A percentile compares a stretch with the other conserved stretches of the same genome.
These are phyloP conservation scores for Phataginus tetradactyla DNA, from an alignment of 2,797 vertebrate genomes.

Conservation along the genomic window DNA sequence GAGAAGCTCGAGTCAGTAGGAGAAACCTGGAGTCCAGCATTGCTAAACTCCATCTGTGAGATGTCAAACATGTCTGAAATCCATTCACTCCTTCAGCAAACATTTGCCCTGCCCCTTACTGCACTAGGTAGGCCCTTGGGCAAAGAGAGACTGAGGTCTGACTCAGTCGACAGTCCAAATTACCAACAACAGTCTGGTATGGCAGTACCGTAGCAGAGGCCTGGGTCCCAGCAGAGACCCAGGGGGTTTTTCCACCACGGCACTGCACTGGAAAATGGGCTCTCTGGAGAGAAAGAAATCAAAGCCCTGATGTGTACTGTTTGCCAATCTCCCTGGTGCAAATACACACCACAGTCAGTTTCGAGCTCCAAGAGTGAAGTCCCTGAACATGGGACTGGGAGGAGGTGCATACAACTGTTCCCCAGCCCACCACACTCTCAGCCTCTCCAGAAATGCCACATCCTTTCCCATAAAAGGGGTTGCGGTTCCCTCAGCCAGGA, in stretches of 20 bases:
- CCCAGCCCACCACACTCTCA: background rate
- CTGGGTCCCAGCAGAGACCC: background rate
- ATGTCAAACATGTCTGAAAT: background rate
- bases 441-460: background rate
- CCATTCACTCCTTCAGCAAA: background rate
- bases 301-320: background rate
- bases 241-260: rapidly evolving
- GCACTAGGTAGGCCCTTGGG: background rate
- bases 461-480: background rate
- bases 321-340: background rate
- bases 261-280: background rate
- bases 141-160: background rate
- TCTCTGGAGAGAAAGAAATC: background rate
- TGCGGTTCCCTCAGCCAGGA: background rate
- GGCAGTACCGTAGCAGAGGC: background rate
- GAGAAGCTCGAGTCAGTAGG: background rate
- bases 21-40: background rate
- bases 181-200: too few relatives aligned
- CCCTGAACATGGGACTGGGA: background rate
- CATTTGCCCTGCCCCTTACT: background rate
- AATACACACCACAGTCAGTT: background rate
- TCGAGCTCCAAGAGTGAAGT: background rate
- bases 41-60: background rate
- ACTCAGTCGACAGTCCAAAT: background rate
- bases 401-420: rapidly evolving